Conservation (phyloP, 2,888 invertebrate genomes). For the Drosophila cracens region DNA sequence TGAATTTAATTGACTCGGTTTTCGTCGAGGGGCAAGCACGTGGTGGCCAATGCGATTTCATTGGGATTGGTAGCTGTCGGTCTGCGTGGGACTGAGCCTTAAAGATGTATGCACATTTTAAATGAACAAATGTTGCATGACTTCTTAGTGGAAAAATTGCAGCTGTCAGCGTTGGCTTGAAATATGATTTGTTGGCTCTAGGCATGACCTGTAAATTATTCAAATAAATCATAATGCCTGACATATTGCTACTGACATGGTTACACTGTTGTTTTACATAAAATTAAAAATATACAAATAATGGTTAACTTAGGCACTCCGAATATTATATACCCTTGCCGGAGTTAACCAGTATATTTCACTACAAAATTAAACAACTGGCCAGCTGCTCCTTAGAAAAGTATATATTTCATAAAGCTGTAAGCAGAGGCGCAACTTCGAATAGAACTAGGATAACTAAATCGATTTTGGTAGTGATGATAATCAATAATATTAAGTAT, state of each 20-base stretch:
- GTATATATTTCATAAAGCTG: not conserved
- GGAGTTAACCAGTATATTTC: not conserved
- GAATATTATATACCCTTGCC: not conserved
- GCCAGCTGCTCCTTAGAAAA: not conserved
- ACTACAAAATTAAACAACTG: not conserved
- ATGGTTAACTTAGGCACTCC: not conserved
- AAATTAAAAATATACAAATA: constrained; percentile 7
- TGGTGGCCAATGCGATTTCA: constrained; percentile 6
- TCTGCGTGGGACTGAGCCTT: constrained; percentile 26
- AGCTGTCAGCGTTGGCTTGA: constrained; percentile 68
- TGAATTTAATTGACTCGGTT: constrained; percentile 78
- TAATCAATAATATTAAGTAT: not conserved
- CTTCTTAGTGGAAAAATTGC: constrained; percentile 66
- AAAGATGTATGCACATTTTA: constrained; percentile 37
- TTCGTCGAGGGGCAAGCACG: constrained; percentile 13
- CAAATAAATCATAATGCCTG: constrained; percentile 65
- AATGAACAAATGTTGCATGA: constrained; percentile 60
- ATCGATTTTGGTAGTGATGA: not conserved
- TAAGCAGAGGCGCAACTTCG: too few relatives aligned
- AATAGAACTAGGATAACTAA: not conserved
- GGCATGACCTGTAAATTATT: constrained; percentile 26
- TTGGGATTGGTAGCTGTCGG: constrained; percentile 11
- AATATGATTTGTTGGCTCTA: constrained; percentile 65
- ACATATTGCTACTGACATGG: constrained; percentile 50
- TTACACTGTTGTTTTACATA: constrained; percentile 18